Conservation (phyloP, 2,113 vertebrate genomes). For the Pagrus major region DNA sequence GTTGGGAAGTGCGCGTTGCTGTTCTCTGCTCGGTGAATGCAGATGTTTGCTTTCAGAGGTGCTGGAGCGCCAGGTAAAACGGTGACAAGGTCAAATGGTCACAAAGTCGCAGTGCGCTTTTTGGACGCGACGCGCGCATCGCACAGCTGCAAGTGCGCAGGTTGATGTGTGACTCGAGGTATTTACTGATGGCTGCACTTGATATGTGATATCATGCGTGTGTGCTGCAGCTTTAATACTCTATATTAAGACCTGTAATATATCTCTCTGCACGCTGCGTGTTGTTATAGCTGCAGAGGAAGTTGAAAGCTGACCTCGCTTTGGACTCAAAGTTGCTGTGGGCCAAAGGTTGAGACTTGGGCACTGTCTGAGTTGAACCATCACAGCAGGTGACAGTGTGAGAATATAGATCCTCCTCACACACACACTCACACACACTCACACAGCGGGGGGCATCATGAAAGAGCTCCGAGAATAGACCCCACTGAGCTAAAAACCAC, state of each 20-base stretch:
- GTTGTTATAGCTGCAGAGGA: conserved; percentile 74
- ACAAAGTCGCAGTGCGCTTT: conserved; percentile 17
- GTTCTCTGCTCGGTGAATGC: background rate
- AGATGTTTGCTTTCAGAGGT: conserved; percentile 2
- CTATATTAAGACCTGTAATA: background rate
- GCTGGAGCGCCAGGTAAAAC: conserved; percentile 9
- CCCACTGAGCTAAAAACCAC: conserved; percentile 49
- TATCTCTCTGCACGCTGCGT: conserved; percentile 15
- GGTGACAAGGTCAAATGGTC: conserved; percentile 62
- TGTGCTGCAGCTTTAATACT: background rate
- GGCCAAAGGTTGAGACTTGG: conserved; percentile 49
- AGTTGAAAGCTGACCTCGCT: conserved; percentile 53
- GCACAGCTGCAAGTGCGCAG: background rate
- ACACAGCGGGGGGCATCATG: conserved; percentile 47
- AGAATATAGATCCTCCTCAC: conserved; percentile 49
- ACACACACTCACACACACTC: conserved; percentile 19
- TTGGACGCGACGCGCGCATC: background rate
- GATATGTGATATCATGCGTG: conserved; percentile 18
- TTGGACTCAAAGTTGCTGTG: conserved; percentile 30
- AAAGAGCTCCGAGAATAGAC: conserved; percentile 67
- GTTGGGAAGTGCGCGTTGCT: background rate
- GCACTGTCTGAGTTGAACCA: conserved; percentile 41
- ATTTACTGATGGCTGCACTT: background rate
- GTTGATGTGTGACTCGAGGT: background rate
- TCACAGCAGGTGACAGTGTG: conserved; percentile 61